Evolutionary conservation across 2,797 vertebrate species (phyloP), one percentile per base, ranked within the genome.

Genomic region (Microcaecilia unicolor): DNA sequence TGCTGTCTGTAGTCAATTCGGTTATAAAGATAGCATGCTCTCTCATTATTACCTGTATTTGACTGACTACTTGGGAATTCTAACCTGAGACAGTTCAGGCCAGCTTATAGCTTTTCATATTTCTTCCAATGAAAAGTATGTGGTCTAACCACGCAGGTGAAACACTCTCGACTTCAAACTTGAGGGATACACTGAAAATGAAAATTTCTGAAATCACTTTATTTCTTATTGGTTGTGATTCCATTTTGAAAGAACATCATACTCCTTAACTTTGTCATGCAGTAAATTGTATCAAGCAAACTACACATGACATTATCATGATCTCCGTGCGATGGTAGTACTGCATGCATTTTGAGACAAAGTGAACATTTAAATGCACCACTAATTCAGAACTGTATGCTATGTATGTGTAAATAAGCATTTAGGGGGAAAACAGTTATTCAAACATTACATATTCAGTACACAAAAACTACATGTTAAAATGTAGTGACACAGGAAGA

Each of bases 141-240:
- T n/a, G n/a, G n/a, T n/a, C n/a, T n/a, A n/a, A n/a, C n/a, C n/a
- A n/a, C n/a, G n/a, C n/a, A n/a, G n/a, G n/a, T n/a, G n/a, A n/a
- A n/a, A n/a, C n/a, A n/a, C n/a, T n/a, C n/a, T n/a, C n/a, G n/a
- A n/a, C n/a, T n/a, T n/a, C n/a, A 32, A 41, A 41, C 9, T 26
- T 19, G 45, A 32, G 33, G 25, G 46, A 31, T 26, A 35, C 37
- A 36, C 26, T 22, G 12, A 36, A 36, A 26, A 26, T 36, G 41
- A 48, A 46, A 48, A 45, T 22, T 28, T 33, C 81, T 86, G 88
- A 92, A 90, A 91, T 91, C 86, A 89, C 82, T 76, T 85, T 85
- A 83, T 86, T 56, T 61, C 90, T 86, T 86, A 83, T 88, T 91
- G 83, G 81, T 70, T 74, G 90, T 91, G 90, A 95, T 91, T 93